Evolutionary conservation across 35 echinoderm and acorn worm species (phyloP), one percentile per base, ranked within the genome.

Genomic region (Acanthaster planci): DNA sequence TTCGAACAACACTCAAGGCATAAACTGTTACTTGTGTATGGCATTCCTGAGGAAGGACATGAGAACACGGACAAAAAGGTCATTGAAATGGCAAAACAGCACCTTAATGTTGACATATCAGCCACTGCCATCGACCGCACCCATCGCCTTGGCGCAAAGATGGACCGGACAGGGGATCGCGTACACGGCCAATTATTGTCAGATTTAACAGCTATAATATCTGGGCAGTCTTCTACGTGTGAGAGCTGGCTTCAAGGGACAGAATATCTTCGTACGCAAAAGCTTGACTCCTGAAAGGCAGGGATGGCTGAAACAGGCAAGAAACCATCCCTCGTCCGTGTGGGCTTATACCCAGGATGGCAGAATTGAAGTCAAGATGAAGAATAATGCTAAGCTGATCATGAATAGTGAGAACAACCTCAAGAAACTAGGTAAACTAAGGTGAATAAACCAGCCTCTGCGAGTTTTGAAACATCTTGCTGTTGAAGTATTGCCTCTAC

Each of bases 291-390:
- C 59, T 26, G 14, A 1, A 31, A 64, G 59, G 30, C 59, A 64
- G 14, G 14, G 59, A 64, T 64, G 59, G 59, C 59, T 64, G 59
- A 64, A 64, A 31, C 59, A 21, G 12, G 59, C 59, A 64, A 64
- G 59, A 23, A 64, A 21, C 12, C 59, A 64, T 2, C 1, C 59
- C 1, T 64, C 59, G 1, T 4, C 59, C 1, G 2, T 64, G 12
- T 19, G 22, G 30, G 59, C 59, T 2, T 64, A n/a, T 12, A 64
- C 59, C 59, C 59, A 64, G 14, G 59, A 64, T 31, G 59, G 59
- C 14, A 64, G 12, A 64, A 64, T 64, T 64, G 59, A 64, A 64
- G 59, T 64, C 1, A 4, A 23, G 59, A n/a, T 64, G 30, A n/a
- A 64, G 30, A 64, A 64, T 21, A 64, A 64, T n/a, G 42, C 42